Conservation (phyloP, 1,140 invertebrate species). For the Zaprionus nigranus region DNA sequence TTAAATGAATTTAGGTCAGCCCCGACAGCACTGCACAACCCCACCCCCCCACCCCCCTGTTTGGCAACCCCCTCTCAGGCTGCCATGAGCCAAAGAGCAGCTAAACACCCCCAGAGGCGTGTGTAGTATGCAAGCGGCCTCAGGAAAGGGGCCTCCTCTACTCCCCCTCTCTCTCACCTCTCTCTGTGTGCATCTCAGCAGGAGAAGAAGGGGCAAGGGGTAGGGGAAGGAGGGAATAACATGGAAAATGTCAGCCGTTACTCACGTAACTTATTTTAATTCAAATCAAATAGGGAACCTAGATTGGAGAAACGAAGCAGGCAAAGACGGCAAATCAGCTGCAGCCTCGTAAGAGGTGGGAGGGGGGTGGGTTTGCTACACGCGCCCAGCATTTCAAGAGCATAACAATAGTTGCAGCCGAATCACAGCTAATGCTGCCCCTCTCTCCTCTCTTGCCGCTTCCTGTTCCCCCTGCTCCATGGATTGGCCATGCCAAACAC, state of each 20-base stretch:
- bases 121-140: conserved; percentile 35
- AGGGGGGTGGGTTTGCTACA: background rate
- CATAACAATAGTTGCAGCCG: conserved; percentile 44
- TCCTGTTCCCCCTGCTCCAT: background rate
- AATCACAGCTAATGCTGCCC: conserved; percentile 11
- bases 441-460: background rate
- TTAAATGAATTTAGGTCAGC: conserved; percentile 81
- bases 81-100: background rate
- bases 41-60: background rate
- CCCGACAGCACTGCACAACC: conserved; percentile 18
- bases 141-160: background rate
- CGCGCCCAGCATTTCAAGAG: conserved; percentile 42
- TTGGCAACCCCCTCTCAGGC: background rate
- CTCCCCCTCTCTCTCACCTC: background rate
- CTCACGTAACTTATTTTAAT: conserved; percentile 82
- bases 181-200: conserved; percentile 52
- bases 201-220: conserved; percentile 34
- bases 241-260: conserved; percentile 69
- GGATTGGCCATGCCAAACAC: conserved; percentile 70
- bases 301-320: conserved; percentile 61
- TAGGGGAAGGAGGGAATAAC: conserved; percentile 8
- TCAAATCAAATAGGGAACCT: conserved; percentile 73
- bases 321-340: background rate
- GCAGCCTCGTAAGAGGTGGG: conserved; percentile 22
- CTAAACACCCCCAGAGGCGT: conserved; percentile 31